Evolutionary conservation across 2,888 invertebrate species (phyloP).

Genomic region (Merodon equestris): DNA sequence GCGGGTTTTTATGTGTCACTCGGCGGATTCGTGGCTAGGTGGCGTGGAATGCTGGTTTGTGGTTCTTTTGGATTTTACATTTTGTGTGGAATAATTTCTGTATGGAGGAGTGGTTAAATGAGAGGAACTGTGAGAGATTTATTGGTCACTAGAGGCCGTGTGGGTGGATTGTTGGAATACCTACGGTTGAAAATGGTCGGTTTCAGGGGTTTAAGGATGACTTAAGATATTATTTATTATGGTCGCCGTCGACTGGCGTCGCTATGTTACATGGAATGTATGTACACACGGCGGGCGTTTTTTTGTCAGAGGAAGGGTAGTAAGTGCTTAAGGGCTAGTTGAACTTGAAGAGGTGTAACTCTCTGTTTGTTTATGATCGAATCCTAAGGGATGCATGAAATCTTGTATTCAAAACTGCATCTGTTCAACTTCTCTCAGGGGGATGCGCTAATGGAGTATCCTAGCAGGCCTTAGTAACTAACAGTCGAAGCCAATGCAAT

Average conservation of each 20-base stretch:
- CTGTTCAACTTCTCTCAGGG: no score
- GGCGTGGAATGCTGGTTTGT: not conserved
- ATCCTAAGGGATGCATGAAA: no score
- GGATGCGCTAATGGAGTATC: no score
- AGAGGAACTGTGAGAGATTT: conserved; percentile 65
- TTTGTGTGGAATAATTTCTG: conserved; percentile 44
- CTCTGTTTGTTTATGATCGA: no score
- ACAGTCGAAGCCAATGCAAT: no score
- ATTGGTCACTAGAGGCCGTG: conserved; percentile 41
- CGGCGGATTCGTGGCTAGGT: not conserved
- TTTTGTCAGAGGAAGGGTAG: no score
- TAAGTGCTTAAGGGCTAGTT: no score
- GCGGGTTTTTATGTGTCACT: conserved; percentile 39
- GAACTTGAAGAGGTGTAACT: no score
- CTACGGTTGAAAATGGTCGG: conserved; percentile 18
- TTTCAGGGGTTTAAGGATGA: conserved; percentile 37
- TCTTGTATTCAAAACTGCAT: no score
- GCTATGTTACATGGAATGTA: not conserved
- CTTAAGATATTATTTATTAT: conserved; percentile 58
- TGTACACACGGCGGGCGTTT: no score
- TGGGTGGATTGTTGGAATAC: conserved; percentile 7
- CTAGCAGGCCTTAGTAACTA: no score
- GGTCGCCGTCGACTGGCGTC: conserved; percentile 23
- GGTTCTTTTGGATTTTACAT: conserved; percentile 22
- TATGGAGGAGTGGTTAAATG: conserved; percentile 51